phyloP scores from a whole-genome alignment of 2,888 invertebrate species.

The Argynnis bischoffii region DNA sequence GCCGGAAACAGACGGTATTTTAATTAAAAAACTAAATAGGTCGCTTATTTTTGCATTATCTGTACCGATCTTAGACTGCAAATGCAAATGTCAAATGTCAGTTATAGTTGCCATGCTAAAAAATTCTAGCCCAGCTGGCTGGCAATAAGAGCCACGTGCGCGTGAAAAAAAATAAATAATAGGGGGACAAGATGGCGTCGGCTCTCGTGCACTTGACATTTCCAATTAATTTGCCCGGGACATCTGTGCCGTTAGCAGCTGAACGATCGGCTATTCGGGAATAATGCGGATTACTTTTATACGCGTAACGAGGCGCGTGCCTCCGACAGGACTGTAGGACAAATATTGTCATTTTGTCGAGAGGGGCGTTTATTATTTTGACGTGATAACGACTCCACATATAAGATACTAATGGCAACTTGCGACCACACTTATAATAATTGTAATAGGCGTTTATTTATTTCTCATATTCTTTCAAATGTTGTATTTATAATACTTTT shows the following conservation, averaged over 20 bases:
- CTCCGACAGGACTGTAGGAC: slow-evolving; percentile 45
- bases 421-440: background rate
- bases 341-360: slow-evolving; percentile 44
- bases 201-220: slow-evolving; percentile 79
- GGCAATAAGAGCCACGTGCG: slow-evolving; percentile 74
- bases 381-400: slow-evolving; percentile 12
- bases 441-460: background rate
- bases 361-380: slow-evolving; percentile 26
- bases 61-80: slow-evolving; percentile 56
- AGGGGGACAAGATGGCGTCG: slow-evolving; percentile 71
- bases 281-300: slow-evolving; percentile 69
- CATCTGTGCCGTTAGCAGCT: slow-evolving; percentile 80
- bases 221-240: slow-evolving; percentile 81
- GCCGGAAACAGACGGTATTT: slow-evolving; percentile 45
- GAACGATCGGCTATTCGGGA: slow-evolving; percentile 65
- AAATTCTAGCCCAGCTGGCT: slow-evolving; percentile 72
- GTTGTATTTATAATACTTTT: background rate
- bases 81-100: slow-evolving; percentile 60
- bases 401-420: background rate
- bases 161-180: slow-evolving; percentile 67
- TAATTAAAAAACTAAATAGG: slow-evolving; percentile 73
- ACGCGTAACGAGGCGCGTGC: slow-evolving; percentile 52
- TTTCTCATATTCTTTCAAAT: background rate
- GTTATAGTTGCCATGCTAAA: slow-evolving; percentile 54
- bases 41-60: slow-evolving; percentile 65